phyloP scores from a whole-genome alignment of 2,888 invertebrate species.

The Tetramorium bicarinatum region DNA sequence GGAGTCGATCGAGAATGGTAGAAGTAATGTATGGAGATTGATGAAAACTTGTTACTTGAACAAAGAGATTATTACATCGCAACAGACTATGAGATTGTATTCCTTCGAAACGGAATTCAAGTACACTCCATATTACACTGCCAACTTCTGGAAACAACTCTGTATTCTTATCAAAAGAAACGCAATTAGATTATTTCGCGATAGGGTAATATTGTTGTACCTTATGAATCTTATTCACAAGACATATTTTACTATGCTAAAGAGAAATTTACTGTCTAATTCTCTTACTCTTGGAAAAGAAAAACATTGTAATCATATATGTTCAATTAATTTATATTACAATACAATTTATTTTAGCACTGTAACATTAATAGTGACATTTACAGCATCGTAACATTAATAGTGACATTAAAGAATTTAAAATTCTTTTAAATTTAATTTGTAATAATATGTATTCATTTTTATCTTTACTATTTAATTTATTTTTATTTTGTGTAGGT shows the following conservation, averaged over 20 bases:
- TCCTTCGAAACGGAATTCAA: conserved; percentile 77
- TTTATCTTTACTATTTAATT: background rate
- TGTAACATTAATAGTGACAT: background rate
- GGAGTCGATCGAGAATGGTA: conserved; percentile 89
- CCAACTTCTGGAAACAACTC: conserved; percentile 88
- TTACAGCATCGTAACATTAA: background rate
- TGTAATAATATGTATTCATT: no score
- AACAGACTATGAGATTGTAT: conserved; percentile 68
- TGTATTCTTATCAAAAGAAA: conserved; percentile 89
- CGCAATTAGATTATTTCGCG: conserved; percentile 90
- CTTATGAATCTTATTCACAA: background rate
- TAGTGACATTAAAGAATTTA: background rate
- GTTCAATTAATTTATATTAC: background rate
- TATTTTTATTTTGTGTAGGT: conserved; percentile 86
- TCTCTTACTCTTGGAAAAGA: background rate
- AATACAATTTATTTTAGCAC: background rate
- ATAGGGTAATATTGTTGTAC: conserved; percentile 81
- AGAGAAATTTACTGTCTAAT: background rate
- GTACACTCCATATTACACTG: conserved; percentile 86
- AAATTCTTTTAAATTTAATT: background rate
- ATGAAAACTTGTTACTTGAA: conserved; percentile 10
- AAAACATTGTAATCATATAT: background rate
- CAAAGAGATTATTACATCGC: conserved; percentile 48
- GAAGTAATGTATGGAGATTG: conserved; percentile 88
- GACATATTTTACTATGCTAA: background rate